Percentiles rank a stretch among this genome's conserved stretches.
These are phyloP conservation scores for Rhinolophus sinicus DNA, from an alignment of 2,113 vertebrate species.

Conservation along the genomic window DNA sequence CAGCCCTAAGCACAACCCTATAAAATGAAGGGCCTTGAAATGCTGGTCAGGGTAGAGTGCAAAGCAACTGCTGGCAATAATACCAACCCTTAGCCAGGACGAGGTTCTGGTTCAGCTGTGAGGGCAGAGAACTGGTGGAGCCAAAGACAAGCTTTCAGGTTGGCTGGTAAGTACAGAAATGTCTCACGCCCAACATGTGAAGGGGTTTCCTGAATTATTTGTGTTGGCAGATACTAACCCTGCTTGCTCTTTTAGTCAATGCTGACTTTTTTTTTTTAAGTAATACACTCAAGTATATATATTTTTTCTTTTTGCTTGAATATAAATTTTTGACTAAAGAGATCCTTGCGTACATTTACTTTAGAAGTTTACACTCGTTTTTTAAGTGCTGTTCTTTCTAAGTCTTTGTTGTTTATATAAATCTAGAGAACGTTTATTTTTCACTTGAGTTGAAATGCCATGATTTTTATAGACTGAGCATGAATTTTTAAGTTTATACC, in stretches of 20 bases:
- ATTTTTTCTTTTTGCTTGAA: not conserved
- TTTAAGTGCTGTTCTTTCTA: not conserved
- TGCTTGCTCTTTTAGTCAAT: not conserved
- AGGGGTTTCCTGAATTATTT: not conserved
- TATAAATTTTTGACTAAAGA: not conserved
- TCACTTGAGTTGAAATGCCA: not conserved
- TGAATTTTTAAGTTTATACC: not conserved
- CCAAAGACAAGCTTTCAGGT: not conserved
- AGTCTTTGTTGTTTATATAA: not conserved
- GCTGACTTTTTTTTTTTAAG: not conserved
- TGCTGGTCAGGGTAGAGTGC: conserved; percentile 81
- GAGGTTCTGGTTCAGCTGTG: not conserved
- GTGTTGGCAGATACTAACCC: not conserved
- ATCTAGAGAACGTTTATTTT: not conserved
- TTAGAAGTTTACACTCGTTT: not conserved
- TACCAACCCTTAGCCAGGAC: not conserved
- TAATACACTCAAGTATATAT: not conserved
- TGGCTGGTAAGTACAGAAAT: conserved; percentile 8
- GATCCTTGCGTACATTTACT: not conserved
- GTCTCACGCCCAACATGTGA: not conserved
- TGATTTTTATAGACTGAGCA: not conserved
- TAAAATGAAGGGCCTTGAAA: conserved; percentile 88
- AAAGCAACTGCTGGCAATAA: conserved; percentile 69
- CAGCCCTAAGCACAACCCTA: conserved; percentile 85
- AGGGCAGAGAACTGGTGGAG: not conserved